Percentiles rank a stretch among this genome's conserved stretches.
phyloP scores from a whole-genome alignment of 37 sponge, comb jelly and placozoan genomes.

The Oopsacas minuta region DNA sequence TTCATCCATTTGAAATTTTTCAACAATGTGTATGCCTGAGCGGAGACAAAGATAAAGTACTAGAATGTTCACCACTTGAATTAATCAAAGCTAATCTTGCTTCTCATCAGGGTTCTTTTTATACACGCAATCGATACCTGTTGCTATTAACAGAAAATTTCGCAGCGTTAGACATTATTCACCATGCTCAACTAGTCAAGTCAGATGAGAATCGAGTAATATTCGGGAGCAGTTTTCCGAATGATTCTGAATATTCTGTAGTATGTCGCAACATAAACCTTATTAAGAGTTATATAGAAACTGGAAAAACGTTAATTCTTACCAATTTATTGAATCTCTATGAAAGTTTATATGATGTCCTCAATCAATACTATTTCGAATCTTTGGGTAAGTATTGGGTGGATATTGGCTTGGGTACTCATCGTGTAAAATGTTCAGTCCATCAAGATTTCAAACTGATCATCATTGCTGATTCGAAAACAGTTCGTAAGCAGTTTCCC shows the following conservation, averaged over 20 bases:
- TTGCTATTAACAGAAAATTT: slow-evolving; percentile 27
- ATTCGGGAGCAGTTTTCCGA: slow-evolving; percentile 38
- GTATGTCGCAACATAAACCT: slow-evolving; percentile 32
- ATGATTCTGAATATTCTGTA: slow-evolving; percentile 35
- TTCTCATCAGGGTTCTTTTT: background rate
- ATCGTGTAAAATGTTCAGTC: slow-evolving; percentile 25
- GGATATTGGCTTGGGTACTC: slow-evolving; percentile 27
- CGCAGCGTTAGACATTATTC: slow-evolving; percentile 29
- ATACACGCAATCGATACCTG: slow-evolving; percentile 30
- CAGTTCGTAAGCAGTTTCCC: background rate
- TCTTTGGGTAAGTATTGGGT: slow-evolving; percentile 9
- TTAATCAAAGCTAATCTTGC: background rate
- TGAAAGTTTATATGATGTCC: slow-evolving; percentile 42
- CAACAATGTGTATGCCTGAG: background rate
- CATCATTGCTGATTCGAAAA: background rate
- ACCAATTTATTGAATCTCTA: slow-evolving; percentile 34
- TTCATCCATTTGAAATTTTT: background rate
- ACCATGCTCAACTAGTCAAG: background rate
- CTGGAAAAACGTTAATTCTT: slow-evolving; percentile 28
- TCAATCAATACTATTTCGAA: slow-evolving; percentile 26
- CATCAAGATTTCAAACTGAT: background rate
- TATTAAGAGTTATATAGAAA: slow-evolving; percentile 32
- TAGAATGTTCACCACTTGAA: background rate
- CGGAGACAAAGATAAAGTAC: background rate
- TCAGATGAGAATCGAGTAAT: slow-evolving; percentile 15